Evolutionary conservation across 2,888 invertebrate species (phyloP).

Genomic region (Zaprionus lineosus): DNA sequence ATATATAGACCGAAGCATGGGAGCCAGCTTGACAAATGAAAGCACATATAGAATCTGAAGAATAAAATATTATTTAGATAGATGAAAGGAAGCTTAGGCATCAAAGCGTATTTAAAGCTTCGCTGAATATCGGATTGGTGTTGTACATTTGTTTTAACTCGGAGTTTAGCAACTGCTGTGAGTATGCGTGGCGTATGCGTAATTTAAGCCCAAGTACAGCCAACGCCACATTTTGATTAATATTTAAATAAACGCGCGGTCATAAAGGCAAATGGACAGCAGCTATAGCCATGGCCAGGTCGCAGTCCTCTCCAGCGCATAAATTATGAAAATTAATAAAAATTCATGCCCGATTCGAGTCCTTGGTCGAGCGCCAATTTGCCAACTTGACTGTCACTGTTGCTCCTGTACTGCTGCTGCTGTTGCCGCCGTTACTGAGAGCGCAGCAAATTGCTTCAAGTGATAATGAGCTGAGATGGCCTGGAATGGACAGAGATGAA

Average conservation of each 20-base stretch:
- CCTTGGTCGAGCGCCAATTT: not conserved
- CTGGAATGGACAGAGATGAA: too few species aligned
- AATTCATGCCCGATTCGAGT: slow-evolving; percentile 49
- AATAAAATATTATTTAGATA: too few species aligned
- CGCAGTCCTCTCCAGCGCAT: slow-evolving; percentile 47
- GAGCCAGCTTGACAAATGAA: too few species aligned
- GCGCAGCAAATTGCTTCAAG: slow-evolving; percentile 44
- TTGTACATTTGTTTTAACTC: slow-evolving; percentile 42
- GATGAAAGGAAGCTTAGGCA: too few species aligned
- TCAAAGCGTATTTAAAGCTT: too few species aligned
- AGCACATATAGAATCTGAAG: too few species aligned
- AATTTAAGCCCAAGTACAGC: slow-evolving; percentile 51
- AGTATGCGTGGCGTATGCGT: slow-evolving; percentile 46
- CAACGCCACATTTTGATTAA: slow-evolving; percentile 70
- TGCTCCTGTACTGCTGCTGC: not conserved
- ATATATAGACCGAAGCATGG: too few species aligned
- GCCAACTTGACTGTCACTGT: not conserved
- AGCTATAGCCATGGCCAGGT: slow-evolving; percentile 14
- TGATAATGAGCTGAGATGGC: slow-evolving; percentile 65
- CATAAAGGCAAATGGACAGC: slow-evolving; percentile 63
- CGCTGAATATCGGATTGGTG: too few species aligned
- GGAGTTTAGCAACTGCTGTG: slow-evolving; percentile 55
- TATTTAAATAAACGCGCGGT: slow-evolving; percentile 69
- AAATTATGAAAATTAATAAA: slow-evolving; percentile 78
- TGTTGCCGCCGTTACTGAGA: slow-evolving; percentile 21